A percentile compares a stretch with the other conserved stretches of the same genome.
phyloP scores from a whole-genome alignment of 2,797 vertebrate genomes.

The Myotis myotis region DNA sequence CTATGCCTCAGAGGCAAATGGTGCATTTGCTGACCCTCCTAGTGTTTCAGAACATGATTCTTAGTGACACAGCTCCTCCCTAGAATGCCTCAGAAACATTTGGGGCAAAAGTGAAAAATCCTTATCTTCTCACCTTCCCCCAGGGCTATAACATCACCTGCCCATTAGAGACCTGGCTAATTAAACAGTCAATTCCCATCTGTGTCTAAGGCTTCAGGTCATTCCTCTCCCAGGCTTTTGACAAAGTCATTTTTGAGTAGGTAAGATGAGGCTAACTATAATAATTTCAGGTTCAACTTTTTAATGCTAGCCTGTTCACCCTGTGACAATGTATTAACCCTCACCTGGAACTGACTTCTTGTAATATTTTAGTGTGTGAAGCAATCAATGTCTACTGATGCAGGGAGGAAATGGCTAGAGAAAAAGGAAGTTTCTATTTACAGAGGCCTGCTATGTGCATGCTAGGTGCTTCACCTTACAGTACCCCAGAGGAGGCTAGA shows the following conservation, averaged over 20 bases:
- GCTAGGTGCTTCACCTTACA: not conserved
- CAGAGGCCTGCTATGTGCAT: not conserved
- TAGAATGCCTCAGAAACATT: not conserved
- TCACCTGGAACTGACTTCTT: not conserved
- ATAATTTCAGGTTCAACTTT: conserved; percentile 7
- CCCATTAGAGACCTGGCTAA: not conserved
- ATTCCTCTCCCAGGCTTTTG: conserved; percentile 10
- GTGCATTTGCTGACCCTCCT: not conserved
- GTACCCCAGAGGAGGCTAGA: not conserved
- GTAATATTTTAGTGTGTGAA: not conserved
- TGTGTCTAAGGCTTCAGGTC: not conserved
- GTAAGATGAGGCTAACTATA: not conserved
- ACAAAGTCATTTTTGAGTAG: conserved; percentile 34
- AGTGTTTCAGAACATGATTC: not conserved
- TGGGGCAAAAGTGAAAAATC: not conserved
- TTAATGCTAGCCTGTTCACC: not conserved
- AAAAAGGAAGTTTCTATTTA: not conserved
- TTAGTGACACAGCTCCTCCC: not conserved
- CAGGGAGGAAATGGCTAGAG: not conserved
- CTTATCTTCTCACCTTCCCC: conserved; percentile 9
- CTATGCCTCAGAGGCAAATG: not conserved
- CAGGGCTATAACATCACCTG: not conserved
- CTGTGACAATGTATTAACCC: not conserved
- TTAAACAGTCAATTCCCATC: conserved; percentile 19
- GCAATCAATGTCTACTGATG: not conserved